Conservation (phyloP, 2,113 vertebrate species). For the Willisornis vidua region DNA sequence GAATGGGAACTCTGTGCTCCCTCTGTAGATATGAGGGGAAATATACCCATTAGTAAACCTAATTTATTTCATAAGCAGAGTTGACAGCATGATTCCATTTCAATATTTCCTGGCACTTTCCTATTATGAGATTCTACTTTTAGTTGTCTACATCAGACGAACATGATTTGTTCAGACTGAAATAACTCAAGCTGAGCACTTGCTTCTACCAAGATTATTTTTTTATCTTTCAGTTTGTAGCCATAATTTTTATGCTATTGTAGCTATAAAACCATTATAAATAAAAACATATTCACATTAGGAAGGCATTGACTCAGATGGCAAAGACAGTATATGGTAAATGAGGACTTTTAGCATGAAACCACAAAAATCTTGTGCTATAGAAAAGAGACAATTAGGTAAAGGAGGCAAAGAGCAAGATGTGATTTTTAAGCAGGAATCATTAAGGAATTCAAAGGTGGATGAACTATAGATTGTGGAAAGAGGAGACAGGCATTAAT, state of each 20-base stretch:
- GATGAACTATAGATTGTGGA: neutral
- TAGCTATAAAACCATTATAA: slow-evolving; percentile 4
- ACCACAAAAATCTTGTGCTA: neutral
- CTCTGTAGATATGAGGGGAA: slow-evolving; percentile 18
- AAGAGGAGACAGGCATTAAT: neutral
- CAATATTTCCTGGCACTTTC: slow-evolving; percentile 39
- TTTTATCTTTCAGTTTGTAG: neutral
- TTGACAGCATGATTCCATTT: slow-evolving; percentile 39
- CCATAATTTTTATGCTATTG: neutral
- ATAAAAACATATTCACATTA: slow-evolving; percentile 17
- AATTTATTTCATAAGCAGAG: slow-evolving; percentile 49
- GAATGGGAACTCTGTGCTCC: slow-evolving; percentile 15
- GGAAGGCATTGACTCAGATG: neutral
- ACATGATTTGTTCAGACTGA: slow-evolving; percentile 4
- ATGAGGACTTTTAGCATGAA: neutral
- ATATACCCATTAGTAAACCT: slow-evolving; percentile 53
- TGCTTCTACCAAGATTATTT: neutral
- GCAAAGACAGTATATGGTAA: neutral
- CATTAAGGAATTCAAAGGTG: slow-evolving; percentile 6
- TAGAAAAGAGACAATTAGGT: neutral
- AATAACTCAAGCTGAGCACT: slow-evolving; percentile 22
- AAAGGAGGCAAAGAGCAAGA: neutral
- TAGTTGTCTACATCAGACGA: slow-evolving; percentile 12
- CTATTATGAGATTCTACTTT: slow-evolving; percentile 28
- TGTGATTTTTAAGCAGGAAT: neutral